Percentiles rank a stretch among this genome's conserved stretches.
These are phyloP conservation scores for Cladopsammia gracilis DNA, from an alignment of 64 coral and sea anemone genomes.

Conservation along the genomic window DNA sequence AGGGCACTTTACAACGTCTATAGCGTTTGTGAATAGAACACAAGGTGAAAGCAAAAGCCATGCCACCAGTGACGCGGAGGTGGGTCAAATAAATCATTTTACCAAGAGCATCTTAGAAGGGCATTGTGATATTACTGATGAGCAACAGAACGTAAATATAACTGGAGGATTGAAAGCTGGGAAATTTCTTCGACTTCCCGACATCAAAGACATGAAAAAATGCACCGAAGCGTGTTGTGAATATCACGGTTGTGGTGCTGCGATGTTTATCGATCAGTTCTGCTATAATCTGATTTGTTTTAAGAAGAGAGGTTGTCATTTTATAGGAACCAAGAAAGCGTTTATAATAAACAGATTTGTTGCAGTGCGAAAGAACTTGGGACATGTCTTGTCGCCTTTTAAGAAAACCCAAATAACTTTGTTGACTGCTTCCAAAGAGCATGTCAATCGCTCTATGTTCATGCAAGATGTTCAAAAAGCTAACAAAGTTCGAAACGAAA, in stretches of 20 bases:
- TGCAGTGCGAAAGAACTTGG: constrained; percentile 35
- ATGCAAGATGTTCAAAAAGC: neutral
- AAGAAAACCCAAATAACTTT: constrained; percentile 6
- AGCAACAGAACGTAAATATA: constrained; percentile 76
- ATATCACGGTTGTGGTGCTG: constrained; percentile 65
- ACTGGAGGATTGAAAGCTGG: constrained; percentile 86
- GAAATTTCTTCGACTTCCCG: constrained; percentile 82
- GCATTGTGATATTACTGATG: constrained; percentile 60
- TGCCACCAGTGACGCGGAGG: neutral
- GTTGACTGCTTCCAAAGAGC: neutral
- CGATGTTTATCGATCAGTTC: constrained; percentile 66
- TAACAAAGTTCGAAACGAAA: neutral
- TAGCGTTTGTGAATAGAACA: constrained; percentile 54
- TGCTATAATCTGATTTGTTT: constrained; percentile 91
- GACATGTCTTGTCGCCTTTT: neutral
- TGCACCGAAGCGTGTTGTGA: constrained; percentile 77
- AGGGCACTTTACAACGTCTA: constrained; percentile 47
- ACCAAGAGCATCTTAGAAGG: constrained; percentile 38
- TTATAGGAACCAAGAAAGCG: constrained; percentile 12
- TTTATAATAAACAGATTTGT: constrained; percentile 81
- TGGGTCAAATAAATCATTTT: neutral
- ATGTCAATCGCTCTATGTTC: neutral
- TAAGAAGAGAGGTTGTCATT: constrained; percentile 61
- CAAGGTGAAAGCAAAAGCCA: neutral
- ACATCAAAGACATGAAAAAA: constrained; percentile 50